Base-by-base conservation (phyloP, 2,888 invertebrate species). In the Dynastes maya region DNA sequence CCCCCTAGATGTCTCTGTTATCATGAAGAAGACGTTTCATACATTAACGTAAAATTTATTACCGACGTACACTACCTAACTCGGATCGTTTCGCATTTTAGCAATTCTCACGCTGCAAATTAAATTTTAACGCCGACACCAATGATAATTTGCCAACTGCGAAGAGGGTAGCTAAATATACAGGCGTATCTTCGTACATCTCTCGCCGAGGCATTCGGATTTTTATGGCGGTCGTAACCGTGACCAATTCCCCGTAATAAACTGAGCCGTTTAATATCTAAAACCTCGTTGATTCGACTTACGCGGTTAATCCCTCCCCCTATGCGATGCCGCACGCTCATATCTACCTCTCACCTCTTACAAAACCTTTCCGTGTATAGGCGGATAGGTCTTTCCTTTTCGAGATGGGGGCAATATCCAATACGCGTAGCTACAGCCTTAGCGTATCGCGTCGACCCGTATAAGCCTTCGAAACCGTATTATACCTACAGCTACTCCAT, bases 241-340 rank as follows among this genome's bases (percentile, higher is more conserved):
- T 58, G 75, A 64, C 63, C 75, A 75, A 75, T 75, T 75, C 45
- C 27, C 64, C 75, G 27, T 32, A 75, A 75, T 75, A 75, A 75
- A 75, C 75, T 64, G 63, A 45, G 22, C 22, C 22, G 64, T 64
- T 75, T 75, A 75, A 75, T 75, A 75, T 75, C 75, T 75, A 51
- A 75, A 37, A 75, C 75, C 63, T 75, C 75, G 75, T 75, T 64
- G 75, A 75, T 75, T 75, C 63, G 75, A 63, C 63, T 75, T 61
- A 61, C 49, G 45, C 49, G 75, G 63, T 22, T 72, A 61, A 75
- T 63, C 51, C 64, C 45, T n/a, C 8, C 68, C 51, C 61, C 49
- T 75, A 49, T 63, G 29, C 55, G 63, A 13, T 51, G 64, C 58
- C 45, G n/a, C 74, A 74, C 61, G 74, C 37, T 55, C 74, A 22